phyloP scores from a whole-genome alignment of 1,140 invertebrate genomes.

The Atta cephalotes region DNA sequence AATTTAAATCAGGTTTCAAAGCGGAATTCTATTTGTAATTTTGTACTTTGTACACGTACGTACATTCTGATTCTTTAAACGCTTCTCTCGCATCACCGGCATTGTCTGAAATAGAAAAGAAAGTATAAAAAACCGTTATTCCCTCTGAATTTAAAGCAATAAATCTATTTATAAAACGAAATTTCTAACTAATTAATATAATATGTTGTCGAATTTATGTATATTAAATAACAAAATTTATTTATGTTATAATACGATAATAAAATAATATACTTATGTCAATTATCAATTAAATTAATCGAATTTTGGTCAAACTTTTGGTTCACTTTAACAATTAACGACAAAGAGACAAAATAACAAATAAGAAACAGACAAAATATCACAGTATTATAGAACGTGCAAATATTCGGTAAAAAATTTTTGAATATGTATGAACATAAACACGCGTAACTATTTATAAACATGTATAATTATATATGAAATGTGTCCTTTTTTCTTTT shows the following conservation, averaged over 20 bases:
- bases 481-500: too few relatives aligned
- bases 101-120: neutral
- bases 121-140: neutral
- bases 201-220: neutral
- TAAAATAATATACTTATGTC: too few relatives aligned
- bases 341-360: too few relatives aligned
- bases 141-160: neutral
- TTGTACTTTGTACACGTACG: neutral
- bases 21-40: constrained; percentile 5
- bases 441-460: too few relatives aligned
- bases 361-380: too few relatives aligned
- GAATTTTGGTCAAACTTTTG: neutral
- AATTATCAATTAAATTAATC: neutral
- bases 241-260: neutral
- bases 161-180: too few relatives aligned
- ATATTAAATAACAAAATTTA: neutral
- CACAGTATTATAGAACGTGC: too few relatives aligned
- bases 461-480: too few relatives aligned
- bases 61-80: neutral
- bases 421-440: too few relatives aligned
- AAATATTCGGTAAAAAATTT: too few relatives aligned
- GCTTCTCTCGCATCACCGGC: neutral
- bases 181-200: too few relatives aligned
- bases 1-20: neutral
- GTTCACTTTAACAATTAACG: neutral